phyloP scores from a whole-genome alignment of 1,140 invertebrate species.

The Drosophila micromelanica region DNA sequence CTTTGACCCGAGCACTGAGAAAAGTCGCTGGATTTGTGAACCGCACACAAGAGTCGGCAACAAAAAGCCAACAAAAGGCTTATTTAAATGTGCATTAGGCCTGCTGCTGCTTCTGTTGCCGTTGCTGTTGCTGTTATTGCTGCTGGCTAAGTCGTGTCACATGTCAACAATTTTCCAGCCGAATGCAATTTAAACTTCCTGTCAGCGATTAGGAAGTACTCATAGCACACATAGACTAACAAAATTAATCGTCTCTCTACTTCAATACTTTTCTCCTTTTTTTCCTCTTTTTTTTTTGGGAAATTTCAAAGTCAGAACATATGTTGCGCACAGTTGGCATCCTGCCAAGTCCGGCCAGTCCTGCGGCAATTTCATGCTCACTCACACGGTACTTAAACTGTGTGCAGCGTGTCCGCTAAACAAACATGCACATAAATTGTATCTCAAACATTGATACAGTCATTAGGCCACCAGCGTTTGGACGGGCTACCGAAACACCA shows the following conservation, averaged over 20 bases:
- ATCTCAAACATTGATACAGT: conserved; percentile 42
- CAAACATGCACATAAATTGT: conserved; percentile 44
- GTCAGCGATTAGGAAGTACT: conserved; percentile 30
- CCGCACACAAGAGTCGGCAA: conserved; percentile 24
- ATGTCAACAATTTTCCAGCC: conserved; percentile 46
- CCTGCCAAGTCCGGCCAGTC: conserved; percentile 19
- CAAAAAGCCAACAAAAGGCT: conserved; percentile 55
- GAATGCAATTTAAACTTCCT: conserved; percentile 40
- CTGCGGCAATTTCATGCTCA: conserved; percentile 50
- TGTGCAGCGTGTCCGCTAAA: conserved; percentile 31
- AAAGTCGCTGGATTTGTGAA: conserved; percentile 36
- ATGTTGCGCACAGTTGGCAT: conserved; percentile 50
- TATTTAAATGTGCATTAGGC: conserved; percentile 47
- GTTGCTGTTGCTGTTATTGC: not conserved
- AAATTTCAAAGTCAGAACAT: conserved; percentile 37
- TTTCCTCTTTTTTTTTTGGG: conserved; percentile 4
- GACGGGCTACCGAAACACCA: conserved; percentile 32
- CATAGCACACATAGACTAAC: conserved; percentile 24
- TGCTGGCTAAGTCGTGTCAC: conserved; percentile 48
- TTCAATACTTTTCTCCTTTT: conserved; percentile 17
- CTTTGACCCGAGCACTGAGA: not conserved
- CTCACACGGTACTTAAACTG: conserved; percentile 45
- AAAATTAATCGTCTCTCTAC: conserved; percentile 30
- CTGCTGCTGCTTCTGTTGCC: not conserved
- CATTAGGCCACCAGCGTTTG: conserved; percentile 46